Evolutionary conservation across 2,888 invertebrate species (phyloP), one percentile per base, ranked within the genome.

Genomic region (Noctua pronuba): DNA sequence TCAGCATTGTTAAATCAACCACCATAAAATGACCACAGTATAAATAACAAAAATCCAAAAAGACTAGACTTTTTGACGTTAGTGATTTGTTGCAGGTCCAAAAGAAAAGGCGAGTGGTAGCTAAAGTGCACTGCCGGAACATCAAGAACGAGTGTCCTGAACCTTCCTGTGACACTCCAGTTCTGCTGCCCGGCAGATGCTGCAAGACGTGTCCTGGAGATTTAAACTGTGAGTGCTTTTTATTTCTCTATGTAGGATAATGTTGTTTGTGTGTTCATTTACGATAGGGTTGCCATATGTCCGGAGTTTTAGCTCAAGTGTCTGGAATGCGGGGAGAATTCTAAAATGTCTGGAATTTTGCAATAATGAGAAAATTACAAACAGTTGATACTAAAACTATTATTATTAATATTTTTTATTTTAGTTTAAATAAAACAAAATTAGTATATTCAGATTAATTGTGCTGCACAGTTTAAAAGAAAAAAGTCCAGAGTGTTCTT

Each of bases 101-200:
- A 94, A 98, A 98, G 95, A 99, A 99, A 93, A 97, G 98, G 58
- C 97, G 99, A 84, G 98, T 99, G 89, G 98, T 99, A 81, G 99
- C 99, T n/a, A 97, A 98, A 92, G 98, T 99, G 44, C 98, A 98
- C 89, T 99, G 99, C 94, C 97, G 98, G 88, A 99, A 99, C 93
- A 98, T 99, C 86, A 99, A 99, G 95, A 98, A 98, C 92, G 98
- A 99, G 92, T 99, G 99, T 92, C 99, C 99, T 13, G 98, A 98
- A 90, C 98, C 98, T 31, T 97, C 97, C 31, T 99, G 99, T 94
- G 98, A 98, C 83, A 98, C 99, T 88, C 99, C 99, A 1, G 98
- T 98, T 62, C 97, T 98, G 78, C 96, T 98, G 85, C 98, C 98
- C 35, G 99, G 98, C 85, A 97, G 98, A 90, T 99, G 99, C 96